Conservation (phyloP, 1,140 invertebrate species). For the Hirudo medicinalis region DNA sequence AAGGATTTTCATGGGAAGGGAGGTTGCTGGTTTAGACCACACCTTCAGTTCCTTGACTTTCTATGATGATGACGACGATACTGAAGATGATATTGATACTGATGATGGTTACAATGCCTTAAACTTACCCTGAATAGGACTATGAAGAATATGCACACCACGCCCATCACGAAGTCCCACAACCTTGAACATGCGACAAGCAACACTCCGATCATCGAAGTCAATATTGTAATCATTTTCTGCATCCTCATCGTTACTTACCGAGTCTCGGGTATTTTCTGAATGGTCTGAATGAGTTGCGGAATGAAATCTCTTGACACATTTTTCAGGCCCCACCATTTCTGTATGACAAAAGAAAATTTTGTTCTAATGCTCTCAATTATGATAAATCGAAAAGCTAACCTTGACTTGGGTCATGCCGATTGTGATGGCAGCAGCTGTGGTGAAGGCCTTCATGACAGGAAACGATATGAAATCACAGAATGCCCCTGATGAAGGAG, state of each 20-base stretch:
- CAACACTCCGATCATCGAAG: neutral
- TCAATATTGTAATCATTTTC: conserved; percentile 6
- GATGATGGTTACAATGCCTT: too few species aligned
- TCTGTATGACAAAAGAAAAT: conserved; percentile 19
- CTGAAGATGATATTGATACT: neutral
- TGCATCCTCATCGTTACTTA: conserved; percentile 7
- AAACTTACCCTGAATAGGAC: conserved; percentile 23
- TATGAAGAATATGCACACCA: conserved; percentile 23
- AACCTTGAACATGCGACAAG: conserved; percentile 18
- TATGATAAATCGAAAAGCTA: conserved; percentile 3
- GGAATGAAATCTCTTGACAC: conserved; percentile 24
- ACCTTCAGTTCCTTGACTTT: conserved; percentile 17
- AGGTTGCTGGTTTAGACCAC: neutral
- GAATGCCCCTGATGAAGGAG: conserved; percentile 57
- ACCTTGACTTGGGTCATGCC: conserved; percentile 67
- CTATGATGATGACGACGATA: neutral
- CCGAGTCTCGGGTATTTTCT: conserved; percentile 24
- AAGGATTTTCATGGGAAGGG: conserved; percentile 11
- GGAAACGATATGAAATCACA: conserved; percentile 86
- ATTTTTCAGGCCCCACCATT: conserved; percentile 25
- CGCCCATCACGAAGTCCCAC: conserved; percentile 24
- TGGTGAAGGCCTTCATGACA: conserved; percentile 71
- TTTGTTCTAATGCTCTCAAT: neutral
- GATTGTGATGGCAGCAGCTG: conserved; percentile 79
- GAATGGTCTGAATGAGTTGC: conserved; percentile 21